Percentiles rank a stretch among this genome's conserved stretches.
phyloP scores from a whole-genome alignment of 2,888 invertebrate genomes.

The Leptinotarsa juncta region DNA sequence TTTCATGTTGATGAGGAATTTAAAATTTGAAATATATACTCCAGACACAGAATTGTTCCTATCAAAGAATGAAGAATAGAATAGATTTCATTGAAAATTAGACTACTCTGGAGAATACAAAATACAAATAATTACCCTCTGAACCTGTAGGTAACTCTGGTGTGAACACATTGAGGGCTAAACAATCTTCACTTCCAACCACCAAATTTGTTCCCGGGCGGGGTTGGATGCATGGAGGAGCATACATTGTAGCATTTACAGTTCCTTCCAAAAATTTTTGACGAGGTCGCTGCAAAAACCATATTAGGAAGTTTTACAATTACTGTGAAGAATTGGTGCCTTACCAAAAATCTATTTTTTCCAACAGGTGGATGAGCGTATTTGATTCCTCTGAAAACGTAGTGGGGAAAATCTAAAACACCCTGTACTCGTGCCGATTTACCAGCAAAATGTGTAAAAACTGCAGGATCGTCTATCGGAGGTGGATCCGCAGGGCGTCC shows the following conservation, averaged over 20 bases:
- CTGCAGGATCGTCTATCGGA: constrained; percentile 78
- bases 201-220: constrained; percentile 62
- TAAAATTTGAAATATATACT: too few relatives aligned
- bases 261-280: constrained; percentile 68
- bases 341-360: constrained; percentile 70
- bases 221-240: constrained; percentile 74
- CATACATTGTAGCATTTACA: constrained; percentile 70
- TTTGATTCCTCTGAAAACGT: constrained; percentile 80
- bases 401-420: constrained; percentile 72
- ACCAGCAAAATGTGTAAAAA: constrained; percentile 74
- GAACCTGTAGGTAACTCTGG: constrained; percentile 76
- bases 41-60: too few relatives aligned
- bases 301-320: not conserved
- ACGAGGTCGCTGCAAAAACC: constrained; percentile 58
- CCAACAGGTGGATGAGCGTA: constrained; percentile 74
- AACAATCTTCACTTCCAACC: constrained; percentile 76
- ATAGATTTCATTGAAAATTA: too few relatives aligned
- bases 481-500: constrained; percentile 75
- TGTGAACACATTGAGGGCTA: constrained; percentile 81
- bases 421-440: constrained; percentile 75
- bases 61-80: too few relatives aligned
- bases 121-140: constrained; percentile 62
- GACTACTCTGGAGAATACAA: not conserved
- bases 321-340: not conserved
- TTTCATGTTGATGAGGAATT: too few relatives aligned